phyloP scores from a whole-genome alignment of 2,797 vertebrate genomes.

The Muscicapa comitata region DNA sequence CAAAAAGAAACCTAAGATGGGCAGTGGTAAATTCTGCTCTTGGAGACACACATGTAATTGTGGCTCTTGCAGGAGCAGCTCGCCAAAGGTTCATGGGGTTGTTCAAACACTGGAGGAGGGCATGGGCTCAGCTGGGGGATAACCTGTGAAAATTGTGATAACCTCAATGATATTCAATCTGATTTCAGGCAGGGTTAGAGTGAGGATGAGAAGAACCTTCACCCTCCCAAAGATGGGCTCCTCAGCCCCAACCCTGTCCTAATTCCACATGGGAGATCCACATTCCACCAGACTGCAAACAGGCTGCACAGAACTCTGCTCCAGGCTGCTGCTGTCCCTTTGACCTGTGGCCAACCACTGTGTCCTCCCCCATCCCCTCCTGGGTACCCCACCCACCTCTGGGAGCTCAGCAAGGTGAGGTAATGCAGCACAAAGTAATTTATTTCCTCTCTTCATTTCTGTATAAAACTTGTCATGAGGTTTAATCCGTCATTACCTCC shows the following conservation, averaged over 20 bases:
- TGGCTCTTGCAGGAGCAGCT: background rate
- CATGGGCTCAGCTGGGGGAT: background rate
- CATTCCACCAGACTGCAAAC: background rate
- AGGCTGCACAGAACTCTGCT: background rate
- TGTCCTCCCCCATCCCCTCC: background rate
- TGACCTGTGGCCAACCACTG: background rate
- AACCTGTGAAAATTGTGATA: background rate
- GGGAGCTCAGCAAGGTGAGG: background rate
- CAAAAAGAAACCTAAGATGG: background rate
- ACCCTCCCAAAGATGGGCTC: background rate
- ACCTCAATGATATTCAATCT: background rate
- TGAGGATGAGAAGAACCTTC: background rate
- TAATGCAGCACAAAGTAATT: background rate
- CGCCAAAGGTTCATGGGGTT: background rate
- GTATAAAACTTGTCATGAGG: background rate
- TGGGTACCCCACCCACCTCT: accelerated
- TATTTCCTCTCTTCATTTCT: background rate
- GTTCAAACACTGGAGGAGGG: accelerated
- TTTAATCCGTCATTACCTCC: constrained; percentile 23
- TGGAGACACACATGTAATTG: accelerated
- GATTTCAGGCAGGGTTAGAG: background rate
- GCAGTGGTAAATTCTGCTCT: background rate
- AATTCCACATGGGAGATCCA: accelerated
- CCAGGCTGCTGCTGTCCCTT: background rate
- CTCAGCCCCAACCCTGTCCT: background rate